Percentiles rank a stretch among this genome's conserved stretches.
These are phyloP conservation scores for Peromyscus nudipes DNA, from an alignment of 2,797 vertebrate species.

Conservation along the genomic window DNA sequence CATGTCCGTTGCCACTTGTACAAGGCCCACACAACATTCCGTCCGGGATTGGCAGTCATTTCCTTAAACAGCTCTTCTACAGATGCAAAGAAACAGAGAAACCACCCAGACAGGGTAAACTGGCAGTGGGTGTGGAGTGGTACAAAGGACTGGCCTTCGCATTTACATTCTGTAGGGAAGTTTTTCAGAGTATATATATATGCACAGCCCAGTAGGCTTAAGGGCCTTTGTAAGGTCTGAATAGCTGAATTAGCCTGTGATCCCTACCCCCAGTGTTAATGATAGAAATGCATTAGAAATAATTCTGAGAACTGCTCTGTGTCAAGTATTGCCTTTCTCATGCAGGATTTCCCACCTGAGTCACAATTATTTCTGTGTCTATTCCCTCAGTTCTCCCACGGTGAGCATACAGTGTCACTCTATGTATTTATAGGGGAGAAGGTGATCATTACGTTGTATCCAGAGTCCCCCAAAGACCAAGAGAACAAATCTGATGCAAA, in stretches of 20 bases:
- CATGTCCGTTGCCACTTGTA: neutral
- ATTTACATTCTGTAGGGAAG: neutral
- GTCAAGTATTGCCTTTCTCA: slow-evolving; percentile 16
- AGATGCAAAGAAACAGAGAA: neutral
- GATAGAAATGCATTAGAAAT: neutral
- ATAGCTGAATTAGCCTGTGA: neutral
- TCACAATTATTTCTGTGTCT: slow-evolving; percentile 12
- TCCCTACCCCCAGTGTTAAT: neutral
- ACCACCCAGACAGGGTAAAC: neutral
- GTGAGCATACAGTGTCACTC: neutral
- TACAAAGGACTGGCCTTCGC: neutral
- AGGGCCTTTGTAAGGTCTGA: neutral
- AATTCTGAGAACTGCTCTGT: neutral
- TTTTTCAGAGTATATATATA: neutral
- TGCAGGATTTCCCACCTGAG: neutral
- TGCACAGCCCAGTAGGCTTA: neutral
- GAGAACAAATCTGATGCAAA: too few relatives aligned
- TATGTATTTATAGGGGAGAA: neutral
- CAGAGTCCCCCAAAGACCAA: too few relatives aligned
- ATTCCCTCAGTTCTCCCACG: neutral
- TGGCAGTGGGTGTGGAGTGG: neutral
- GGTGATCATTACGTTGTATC: neutral
- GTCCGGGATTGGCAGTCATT: neutral
- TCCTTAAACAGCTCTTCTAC: neutral
- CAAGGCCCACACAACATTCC: neutral